A percentile compares a stretch with the other conserved stretches of the same genome.
Conservation (phyloP, 2,888 invertebrate genomes). For the Drosophila mayaguana region DNA sequence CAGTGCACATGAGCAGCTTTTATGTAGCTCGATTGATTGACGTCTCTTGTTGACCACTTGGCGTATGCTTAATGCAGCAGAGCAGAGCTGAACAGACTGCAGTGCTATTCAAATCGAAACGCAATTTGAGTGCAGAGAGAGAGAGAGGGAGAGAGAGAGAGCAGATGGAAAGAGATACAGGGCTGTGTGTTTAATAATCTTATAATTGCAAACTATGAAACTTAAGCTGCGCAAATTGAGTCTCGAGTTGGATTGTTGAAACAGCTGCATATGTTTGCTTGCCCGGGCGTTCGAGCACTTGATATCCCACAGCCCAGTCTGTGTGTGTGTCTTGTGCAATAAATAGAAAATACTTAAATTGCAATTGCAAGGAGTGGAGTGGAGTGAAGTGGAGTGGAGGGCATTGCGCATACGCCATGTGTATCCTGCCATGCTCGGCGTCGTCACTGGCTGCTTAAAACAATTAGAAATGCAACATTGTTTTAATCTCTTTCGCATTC, state of each 20-base stretch:
- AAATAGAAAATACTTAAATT: conserved; percentile 78
- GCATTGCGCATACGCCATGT: conserved; percentile 70
- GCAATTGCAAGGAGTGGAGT: conserved; percentile 51
- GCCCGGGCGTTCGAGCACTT: conserved; percentile 11
- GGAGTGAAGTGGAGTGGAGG: conserved; percentile 3
- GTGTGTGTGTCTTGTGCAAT: conserved; percentile 42
- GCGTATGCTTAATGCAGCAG: conserved; percentile 37
- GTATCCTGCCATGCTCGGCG: conserved; percentile 28
- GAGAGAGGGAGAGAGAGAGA: neutral
- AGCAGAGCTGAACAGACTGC: neutral
- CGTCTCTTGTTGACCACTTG: conserved; percentile 34
- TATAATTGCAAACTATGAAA: conserved; percentile 67
- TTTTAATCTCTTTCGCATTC: conserved; percentile 81
- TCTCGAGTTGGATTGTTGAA: conserved; percentile 42
- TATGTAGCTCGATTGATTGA: conserved; percentile 17
- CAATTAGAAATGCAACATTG: conserved; percentile 81
- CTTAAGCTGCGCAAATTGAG: conserved; percentile 70
- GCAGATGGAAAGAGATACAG: neutral
- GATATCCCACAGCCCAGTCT: conserved; percentile 8
- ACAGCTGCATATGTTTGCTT: conserved; percentile 54
- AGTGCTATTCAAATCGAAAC: conserved; percentile 42
- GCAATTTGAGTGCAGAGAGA: conserved; percentile 34
- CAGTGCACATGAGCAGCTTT: neutral
- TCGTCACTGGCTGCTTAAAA: conserved; percentile 69
- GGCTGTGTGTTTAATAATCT: conserved; percentile 65